These are phyloP conservation scores for Ifrita kowaldi DNA, from an alignment of 2,113 vertebrate genomes.

Conservation along the genomic window DNA sequence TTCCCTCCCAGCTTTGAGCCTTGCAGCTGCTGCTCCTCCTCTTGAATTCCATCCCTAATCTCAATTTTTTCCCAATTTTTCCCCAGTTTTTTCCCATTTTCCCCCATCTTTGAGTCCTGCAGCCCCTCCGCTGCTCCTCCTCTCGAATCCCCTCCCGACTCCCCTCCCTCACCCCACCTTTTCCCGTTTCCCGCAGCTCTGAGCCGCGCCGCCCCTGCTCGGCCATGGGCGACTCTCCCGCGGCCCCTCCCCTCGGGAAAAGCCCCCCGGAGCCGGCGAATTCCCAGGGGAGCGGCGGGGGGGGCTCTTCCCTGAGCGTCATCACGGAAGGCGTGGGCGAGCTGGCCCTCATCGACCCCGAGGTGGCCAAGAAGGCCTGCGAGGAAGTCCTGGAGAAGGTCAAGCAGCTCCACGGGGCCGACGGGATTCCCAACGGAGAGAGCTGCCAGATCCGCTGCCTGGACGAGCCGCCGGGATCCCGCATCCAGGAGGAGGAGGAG, in stretches of 20 bases:
- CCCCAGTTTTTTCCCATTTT: background rate
- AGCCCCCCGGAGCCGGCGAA: background rate
- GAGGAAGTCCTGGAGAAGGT: constrained; percentile 90
- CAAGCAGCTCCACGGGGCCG: constrained; percentile 66
- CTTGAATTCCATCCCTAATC: too few relatives aligned
- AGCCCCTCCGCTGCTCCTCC: too few relatives aligned
- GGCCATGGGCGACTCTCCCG: constrained; percentile 70
- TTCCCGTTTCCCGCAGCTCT: background rate
- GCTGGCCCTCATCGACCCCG: constrained; percentile 84
- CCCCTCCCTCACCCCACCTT: background rate
- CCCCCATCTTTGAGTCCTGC: too few relatives aligned
- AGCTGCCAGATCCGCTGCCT: constrained; percentile 38
- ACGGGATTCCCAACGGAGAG: constrained; percentile 56
- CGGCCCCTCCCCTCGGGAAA: background rate
- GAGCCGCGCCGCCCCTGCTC: background rate
- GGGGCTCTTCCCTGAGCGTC: constrained; percentile 75
- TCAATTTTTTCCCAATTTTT: background rate
- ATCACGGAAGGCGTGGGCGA: constrained; percentile 86
- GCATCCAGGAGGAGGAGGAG: constrained; percentile 76
- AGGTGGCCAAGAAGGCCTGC: constrained; percentile 88
- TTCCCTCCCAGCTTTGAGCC: too few relatives aligned
- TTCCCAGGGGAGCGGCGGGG: constrained; percentile 30
- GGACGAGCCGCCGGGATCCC: background rate
- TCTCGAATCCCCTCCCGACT: too few relatives aligned
- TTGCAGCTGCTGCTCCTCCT: too few relatives aligned